A percentile compares a stretch with the other conserved stretches of the same genome.
Evolutionary conservation across 2,797 vertebrate genomes (phyloP).

Genomic region (Muraenolepis orangiensis): DNA sequence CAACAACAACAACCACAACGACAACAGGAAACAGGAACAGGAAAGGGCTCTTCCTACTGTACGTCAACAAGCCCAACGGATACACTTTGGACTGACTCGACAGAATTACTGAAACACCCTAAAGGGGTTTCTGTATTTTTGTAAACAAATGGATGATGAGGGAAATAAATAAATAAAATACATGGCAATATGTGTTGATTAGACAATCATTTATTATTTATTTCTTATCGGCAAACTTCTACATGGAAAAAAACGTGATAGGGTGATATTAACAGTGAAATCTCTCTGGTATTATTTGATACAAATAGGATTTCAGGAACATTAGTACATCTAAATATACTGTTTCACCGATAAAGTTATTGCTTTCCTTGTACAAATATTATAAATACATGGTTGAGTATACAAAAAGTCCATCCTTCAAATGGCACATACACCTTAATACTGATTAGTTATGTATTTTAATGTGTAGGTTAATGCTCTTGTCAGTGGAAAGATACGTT

Average conservation of each 20-base stretch:
- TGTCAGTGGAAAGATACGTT: slow-evolving; percentile 48
- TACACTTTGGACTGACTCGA: slow-evolving; percentile 27
- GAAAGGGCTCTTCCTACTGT: slow-evolving; percentile 2
- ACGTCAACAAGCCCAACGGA: neutral
- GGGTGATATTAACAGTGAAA: slow-evolving; percentile 21
- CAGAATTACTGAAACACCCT: slow-evolving; percentile 23
- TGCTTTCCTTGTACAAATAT: slow-evolving; percentile 10
- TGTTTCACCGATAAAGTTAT: neutral
- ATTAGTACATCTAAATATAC: slow-evolving; percentile 24
- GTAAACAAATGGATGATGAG: slow-evolving; percentile 17
- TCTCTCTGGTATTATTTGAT: slow-evolving; percentile 31
- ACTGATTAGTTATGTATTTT: neutral
- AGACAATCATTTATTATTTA: slow-evolving; percentile 78
- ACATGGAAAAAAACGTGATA: slow-evolving; percentile 52
- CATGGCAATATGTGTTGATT: slow-evolving; percentile 64
- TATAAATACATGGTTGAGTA: slow-evolving; percentile 10
- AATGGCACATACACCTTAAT: neutral
- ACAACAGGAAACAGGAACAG: neutral
- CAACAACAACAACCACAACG: neutral
- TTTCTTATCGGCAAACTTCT: slow-evolving; percentile 65
- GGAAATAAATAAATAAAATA: slow-evolving; percentile 47
- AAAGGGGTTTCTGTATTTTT: slow-evolving; percentile 13
- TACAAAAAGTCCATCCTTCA: slow-evolving; percentile 4
- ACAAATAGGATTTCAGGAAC: slow-evolving; percentile 25
- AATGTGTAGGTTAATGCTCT: slow-evolving; percentile 12